Base-by-base conservation (phyloP, 2,888 invertebrate genomes). In the Julus scanicus region DNA sequence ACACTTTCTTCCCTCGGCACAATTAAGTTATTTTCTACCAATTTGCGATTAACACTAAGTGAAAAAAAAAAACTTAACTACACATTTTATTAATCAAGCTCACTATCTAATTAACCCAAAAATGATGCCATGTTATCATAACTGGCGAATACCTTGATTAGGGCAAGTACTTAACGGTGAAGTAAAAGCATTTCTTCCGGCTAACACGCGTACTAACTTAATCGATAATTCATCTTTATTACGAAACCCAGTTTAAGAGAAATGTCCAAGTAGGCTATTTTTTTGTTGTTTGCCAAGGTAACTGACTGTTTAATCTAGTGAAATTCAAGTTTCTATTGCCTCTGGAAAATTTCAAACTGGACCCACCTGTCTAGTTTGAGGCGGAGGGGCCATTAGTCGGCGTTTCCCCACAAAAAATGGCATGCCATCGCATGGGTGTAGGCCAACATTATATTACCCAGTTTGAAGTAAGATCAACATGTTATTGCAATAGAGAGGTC, bases 251-350 rank as follows among this genome's bases (percentile, higher is more conserved):
- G 20, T 71, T 71, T 71, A 20, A 71, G 20, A 9, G 6, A 20
- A 71, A 71, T 71, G 71, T 71, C 71, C 71, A 71, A 71, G 71
- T 71, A 71, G 71, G 71, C 29, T 84, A 44, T 40, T 84, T 71
- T 84, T 84, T 84, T 84, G 40, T 48, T 84, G 40, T 9, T 84
- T 17, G 15, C 39, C 39, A 40, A 84, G 84, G 84, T 84, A 84
- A 40, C 84, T 40, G 84, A 84, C 84, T 84, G 40, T n/a, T 84
- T 40, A 44, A 84, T 48, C 37, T 83, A 37, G 83, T 13, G 29
- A 39, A 83, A 83, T 83, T 83, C 83, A 15, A 83, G 83, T 83
- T 83, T 83, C 48, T 20, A 84, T 84, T n/a, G 84, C 40, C 84
- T 40, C 40, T 84, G 48, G 84, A 84, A 84, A 71, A 71, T 11